These are phyloP conservation scores for Lypha dubia DNA, from an alignment of 2,888 invertebrate species.

Conservation along the genomic window DNA sequence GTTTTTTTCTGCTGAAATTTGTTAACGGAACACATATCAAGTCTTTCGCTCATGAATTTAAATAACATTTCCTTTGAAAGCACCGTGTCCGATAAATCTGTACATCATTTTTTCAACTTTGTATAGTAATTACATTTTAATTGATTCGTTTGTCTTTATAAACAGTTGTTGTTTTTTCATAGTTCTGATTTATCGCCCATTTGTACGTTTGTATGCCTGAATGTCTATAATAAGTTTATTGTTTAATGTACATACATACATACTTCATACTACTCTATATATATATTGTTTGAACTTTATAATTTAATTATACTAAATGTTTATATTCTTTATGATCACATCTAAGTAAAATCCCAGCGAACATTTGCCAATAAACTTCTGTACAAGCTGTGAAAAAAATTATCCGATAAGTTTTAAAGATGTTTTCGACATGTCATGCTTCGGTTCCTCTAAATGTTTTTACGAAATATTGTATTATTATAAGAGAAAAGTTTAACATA, in stretches of 20 bases:
- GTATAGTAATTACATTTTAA: constrained; percentile 61
- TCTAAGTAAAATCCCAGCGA: background rate
- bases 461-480: too few species aligned
- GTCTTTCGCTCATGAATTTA: too few species aligned
- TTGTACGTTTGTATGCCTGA: constrained; percentile 49
- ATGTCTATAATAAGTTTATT: constrained; percentile 33
- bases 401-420: too few species aligned
- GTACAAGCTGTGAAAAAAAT: too few species aligned
- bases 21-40: too few species aligned
- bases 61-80: constrained; percentile 13
- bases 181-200: constrained; percentile 42
- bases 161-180: constrained; percentile 28
- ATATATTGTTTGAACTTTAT: constrained; percentile 51
- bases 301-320: constrained; percentile 37
- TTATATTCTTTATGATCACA: constrained; percentile 42
- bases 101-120: constrained; percentile 31
- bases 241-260: constrained; percentile 39
- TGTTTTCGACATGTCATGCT: too few species aligned
- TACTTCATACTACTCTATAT: too few species aligned
- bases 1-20: too few species aligned
- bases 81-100: constrained; percentile 18
- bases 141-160: constrained; percentile 45
- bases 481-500: too few species aligned
- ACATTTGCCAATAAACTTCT: background rate
- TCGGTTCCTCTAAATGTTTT: too few species aligned